Base-by-base conservation (phyloP, 2,797 vertebrate species). In the Enteromius unitaeniatus region DNA sequence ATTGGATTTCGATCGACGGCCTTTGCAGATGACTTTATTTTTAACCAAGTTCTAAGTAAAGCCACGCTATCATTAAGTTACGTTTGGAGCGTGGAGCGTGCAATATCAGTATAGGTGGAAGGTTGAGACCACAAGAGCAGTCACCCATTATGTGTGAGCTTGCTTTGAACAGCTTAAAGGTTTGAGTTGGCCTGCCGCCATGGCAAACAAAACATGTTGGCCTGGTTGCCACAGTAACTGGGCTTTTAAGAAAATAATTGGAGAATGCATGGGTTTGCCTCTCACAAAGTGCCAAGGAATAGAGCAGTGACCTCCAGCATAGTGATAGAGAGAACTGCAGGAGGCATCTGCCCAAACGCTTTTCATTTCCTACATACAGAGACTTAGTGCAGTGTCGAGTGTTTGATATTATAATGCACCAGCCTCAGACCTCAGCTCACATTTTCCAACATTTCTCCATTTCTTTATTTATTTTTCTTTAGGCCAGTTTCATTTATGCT, bases 171-270 rank as follows among this genome's bases (percentile, higher is more conserved):
- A 76, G 78, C 75, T 79, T 83, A 85, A 60, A 78, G 37, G 28
- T 83, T 68, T 81, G 80, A 86, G 53, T 83, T 89, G 84, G 87
- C 81, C 23, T 80, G 84, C 86, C 34, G 86, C 81, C 86, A 87
- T 88, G 40, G 86, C 69, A 84, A 81, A 80, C 74, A 85, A 83
- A 79, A 85, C 77, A 67, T 76, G 74, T 87, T 79, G 51, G 81
- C 82, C 79, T 85, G 62, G 42, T 88, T 92, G 87, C 85, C 86
- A 81, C 55, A 88, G 83, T 87, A 87, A 90, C 81, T 74, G 26
- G 17, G 21, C 84, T 86, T 83, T 86, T 85, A 85, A 86, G 65
- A 85, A 76, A 73, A 88, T 84, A 84, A 87, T 84, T 85, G 72
- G 64, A 77, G 53, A 82, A 86, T 84, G 67, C 77, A 85, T 85